Base-by-base conservation (phyloP, 64 coral and sea anemone species). In the Astreopora myriophthalma region DNA sequence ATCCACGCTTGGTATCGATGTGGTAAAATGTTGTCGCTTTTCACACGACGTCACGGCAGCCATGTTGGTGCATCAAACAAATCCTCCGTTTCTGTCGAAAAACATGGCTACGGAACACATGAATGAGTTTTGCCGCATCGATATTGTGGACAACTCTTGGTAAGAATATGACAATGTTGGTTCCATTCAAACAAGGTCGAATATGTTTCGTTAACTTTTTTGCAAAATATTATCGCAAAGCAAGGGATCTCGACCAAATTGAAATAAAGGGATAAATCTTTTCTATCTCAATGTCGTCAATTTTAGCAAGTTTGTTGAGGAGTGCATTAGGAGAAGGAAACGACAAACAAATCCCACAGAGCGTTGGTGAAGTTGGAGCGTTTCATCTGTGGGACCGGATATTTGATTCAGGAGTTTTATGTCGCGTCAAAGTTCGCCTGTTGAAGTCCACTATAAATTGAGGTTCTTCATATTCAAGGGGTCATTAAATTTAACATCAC, bases 381-480 rank as follows among this genome's bases (percentile, higher is more conserved):
- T 83, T 83, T 34, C 33, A 83, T 38, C 31, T 64, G 8, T 24
- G 3, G 13, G n/a, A 12, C 16, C 67, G 11, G 48, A 83, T 83
- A 83, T 83, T 83, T 26, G 34, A 83, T 25, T 35, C 58, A 14
- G 34, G 31, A 36, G 57, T 24, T 33, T 64, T 63, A 29, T 38
- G 79, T 83, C 79, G 79, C 79, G 79, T 83, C 79, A 83, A 65
- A 83, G 31, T 83, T 34, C 52, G 19, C 58, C 22, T 22, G 26
- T 22, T 26, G 61, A 61, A 36, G 79, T 34, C 52, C 19, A 64
- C 58, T n/a, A 64, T 34, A 36, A 73, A 22, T 20, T 83, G 16
- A 29, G 48, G 38, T 49, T 32, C 26, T 48, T 57, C 24, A 55
- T 17, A 79, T 17, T 83, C 70, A 38, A 73, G 70, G 61, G 70